These are phyloP conservation scores for Casuarius casuarius DNA, from an alignment of 2,113 vertebrate species.

Conservation along the genomic window DNA sequence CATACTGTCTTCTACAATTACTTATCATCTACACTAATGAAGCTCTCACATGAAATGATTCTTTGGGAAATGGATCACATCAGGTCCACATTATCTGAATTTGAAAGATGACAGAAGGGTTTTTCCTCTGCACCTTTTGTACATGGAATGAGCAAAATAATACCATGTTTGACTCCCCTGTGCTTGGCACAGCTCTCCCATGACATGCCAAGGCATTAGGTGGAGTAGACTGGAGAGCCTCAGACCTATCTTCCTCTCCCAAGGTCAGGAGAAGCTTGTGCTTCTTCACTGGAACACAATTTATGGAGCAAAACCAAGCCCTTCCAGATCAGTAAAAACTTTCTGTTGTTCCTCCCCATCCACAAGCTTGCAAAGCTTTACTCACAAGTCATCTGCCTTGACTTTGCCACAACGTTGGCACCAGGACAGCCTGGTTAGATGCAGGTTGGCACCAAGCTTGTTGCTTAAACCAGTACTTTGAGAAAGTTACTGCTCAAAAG, in stretches of 20 bases:
- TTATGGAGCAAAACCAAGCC: background rate
- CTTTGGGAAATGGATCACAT: background rate
- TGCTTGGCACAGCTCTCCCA: background rate
- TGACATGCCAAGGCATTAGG: background rate
- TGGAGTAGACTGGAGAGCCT: background rate
- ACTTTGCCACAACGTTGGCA: background rate
- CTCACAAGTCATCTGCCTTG: background rate
- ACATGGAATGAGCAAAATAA: background rate
- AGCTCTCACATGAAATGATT: background rate
- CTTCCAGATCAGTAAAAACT: background rate
- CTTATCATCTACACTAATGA: accelerated
- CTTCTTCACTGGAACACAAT: background rate
- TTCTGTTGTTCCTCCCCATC: background rate
- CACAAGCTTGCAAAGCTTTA: background rate
- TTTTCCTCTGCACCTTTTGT: background rate
- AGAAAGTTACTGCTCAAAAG: background rate
- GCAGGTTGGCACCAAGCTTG: background rate
- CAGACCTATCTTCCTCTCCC: background rate
- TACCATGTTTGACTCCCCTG: background rate
- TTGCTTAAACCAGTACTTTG: background rate
- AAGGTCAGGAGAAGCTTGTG: background rate
- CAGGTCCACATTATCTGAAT: background rate
- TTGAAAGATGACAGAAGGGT: background rate
- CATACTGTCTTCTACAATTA: background rate
- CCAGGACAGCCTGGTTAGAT: background rate